Evolutionary conservation across 2,888 invertebrate species (phyloP).

Genomic region (Hirtodrosophila trivittata): DNA sequence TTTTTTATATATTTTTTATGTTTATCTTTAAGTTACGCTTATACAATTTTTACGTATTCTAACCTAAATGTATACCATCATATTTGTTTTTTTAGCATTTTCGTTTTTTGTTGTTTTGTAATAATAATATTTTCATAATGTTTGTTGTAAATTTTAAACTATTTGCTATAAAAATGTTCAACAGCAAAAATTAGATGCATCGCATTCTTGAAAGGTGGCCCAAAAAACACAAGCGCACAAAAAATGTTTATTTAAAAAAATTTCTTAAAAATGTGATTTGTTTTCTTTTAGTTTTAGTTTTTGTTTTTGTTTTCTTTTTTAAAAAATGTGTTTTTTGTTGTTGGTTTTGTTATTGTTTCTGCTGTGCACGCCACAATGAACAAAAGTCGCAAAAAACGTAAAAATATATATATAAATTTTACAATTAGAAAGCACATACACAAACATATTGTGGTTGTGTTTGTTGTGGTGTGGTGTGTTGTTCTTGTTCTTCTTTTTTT

Average conservation of each 20-base stretch:
- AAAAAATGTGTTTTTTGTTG: conserved; percentile 18
- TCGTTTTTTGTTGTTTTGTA: conserved; percentile 25
- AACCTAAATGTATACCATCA: conserved; percentile 72
- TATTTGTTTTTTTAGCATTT: conserved; percentile 27
- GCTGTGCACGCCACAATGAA: conserved; percentile 40
- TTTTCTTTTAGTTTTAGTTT: conserved; percentile 22
- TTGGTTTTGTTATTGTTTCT: conserved; percentile 25
- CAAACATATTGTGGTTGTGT: conserved; percentile 34
- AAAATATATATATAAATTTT: conserved; percentile 48
- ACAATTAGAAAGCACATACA: conserved; percentile 71
- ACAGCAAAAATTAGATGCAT: conserved; percentile 66
- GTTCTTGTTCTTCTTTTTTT: conserved; percentile 34
- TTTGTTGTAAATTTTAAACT: conserved; percentile 70
- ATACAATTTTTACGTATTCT: conserved; percentile 77
- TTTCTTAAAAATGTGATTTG: conserved; percentile 40
- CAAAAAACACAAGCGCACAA: conserved; percentile 53
- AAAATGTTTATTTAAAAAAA: conserved; percentile 36
- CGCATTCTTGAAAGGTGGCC: conserved; percentile 51
- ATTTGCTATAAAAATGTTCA: conserved; percentile 66
- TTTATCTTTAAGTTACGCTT: conserved; percentile 75
- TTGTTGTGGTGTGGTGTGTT: conserved; percentile 19
- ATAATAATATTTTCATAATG: conserved; percentile 4
- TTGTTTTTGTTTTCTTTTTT: conserved; percentile 19
- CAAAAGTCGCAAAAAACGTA: conserved; percentile 50
- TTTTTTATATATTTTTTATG: conserved; percentile 22